These are phyloP conservation scores for Microtus ochrogaster DNA, from an alignment of 2,113 vertebrate species.

Conservation along the genomic window DNA sequence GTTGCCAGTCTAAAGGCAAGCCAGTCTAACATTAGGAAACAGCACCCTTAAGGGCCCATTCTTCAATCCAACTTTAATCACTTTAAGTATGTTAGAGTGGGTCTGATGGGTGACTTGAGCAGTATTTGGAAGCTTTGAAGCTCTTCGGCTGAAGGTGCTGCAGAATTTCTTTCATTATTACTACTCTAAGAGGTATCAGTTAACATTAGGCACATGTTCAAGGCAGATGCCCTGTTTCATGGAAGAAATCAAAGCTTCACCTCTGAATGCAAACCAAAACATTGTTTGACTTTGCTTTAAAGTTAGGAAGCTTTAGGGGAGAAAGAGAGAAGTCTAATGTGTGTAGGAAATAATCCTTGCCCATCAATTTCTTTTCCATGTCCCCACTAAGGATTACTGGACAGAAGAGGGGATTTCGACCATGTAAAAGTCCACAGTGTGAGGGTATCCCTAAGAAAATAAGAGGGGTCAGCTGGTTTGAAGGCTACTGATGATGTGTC, in stretches of 20 bases:
- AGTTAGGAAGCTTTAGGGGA: not conserved
- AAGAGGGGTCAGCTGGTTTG: not conserved
- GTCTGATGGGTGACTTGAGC: not conserved
- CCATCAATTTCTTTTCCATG: not conserved
- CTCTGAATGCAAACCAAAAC: constrained; percentile 27
- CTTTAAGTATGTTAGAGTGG: not conserved
- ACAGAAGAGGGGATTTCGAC: not conserved
- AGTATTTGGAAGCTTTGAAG: constrained; percentile 45
- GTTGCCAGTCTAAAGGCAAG: not conserved
- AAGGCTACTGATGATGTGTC: not conserved
- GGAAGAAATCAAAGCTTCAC: not conserved
- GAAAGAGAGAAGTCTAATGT: not conserved
- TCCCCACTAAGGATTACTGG: not conserved
- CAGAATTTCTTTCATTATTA: constrained; percentile 1
- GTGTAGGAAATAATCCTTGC: not conserved
- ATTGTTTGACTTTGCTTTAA: not conserved
- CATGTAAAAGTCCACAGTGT: not conserved
- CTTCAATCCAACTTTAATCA: constrained; percentile 27
- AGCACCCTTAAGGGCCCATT: not conserved
- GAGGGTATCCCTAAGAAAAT: not conserved
- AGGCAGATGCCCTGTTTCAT: not conserved
- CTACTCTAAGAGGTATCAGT: not conserved
- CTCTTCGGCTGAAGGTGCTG: not conserved
- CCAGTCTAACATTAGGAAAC: not conserved
- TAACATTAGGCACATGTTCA: not conserved